Conservation (phyloP, 2,888 invertebrate species). For the Allacma fusca region DNA sequence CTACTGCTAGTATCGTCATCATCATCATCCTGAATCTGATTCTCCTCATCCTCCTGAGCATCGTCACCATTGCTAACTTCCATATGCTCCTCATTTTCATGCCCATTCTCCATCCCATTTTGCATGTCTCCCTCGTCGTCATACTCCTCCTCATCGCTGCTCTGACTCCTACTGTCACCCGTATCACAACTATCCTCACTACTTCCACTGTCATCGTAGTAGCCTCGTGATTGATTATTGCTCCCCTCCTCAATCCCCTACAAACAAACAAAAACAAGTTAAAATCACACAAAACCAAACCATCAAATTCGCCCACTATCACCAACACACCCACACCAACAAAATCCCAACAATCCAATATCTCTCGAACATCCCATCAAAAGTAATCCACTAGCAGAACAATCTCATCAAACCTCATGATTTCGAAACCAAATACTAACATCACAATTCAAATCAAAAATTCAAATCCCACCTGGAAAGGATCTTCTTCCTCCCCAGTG, state of each 20-base stretch:
- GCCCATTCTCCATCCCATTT: neutral
- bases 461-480: neutral
- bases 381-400: too few species aligned
- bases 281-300: neutral
- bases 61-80: conserved; percentile 3
- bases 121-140: neutral
- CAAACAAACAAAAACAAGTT: neutral
- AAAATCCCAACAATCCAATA: too few species aligned
- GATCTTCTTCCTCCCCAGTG: conserved; percentile 21
- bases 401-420: too few species aligned
- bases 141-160: neutral
- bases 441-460: too few species aligned
- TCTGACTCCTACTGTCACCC: neutral
- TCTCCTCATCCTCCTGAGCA: neutral
- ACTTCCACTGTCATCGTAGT: neutral
- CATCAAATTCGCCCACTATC: neutral
- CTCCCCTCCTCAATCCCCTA: conserved; percentile 8
- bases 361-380: too few species aligned
- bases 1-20: neutral
- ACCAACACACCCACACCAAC: neutral
- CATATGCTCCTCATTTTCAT: neutral
- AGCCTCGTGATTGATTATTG: neutral
- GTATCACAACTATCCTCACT: neutral
- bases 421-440: neutral
- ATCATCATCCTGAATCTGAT: neutral